Conservation (phyloP, 2,888 invertebrate genomes). For the Apodemia hepburni region DNA sequence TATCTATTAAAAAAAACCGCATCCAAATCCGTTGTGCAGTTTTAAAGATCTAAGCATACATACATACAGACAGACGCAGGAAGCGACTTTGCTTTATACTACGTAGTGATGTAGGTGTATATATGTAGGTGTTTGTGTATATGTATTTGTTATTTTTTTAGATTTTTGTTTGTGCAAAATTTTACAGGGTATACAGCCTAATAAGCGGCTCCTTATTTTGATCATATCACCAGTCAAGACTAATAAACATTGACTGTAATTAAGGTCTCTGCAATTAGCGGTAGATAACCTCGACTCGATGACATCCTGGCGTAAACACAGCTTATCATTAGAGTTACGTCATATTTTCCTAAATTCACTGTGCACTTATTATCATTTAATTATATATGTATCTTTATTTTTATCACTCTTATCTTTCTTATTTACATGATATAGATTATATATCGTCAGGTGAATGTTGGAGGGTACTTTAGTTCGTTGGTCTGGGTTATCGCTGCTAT, state of each 20-base stretch:
- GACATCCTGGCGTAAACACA: slow-evolving; percentile 10
- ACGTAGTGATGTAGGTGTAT: no score
- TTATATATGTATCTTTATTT: not conserved
- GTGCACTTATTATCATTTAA: slow-evolving; percentile 3
- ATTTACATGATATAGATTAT: not conserved
- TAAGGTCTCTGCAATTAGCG: slow-evolving; percentile 10
- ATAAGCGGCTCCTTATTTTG: not conserved
- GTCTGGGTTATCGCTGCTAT: not conserved
- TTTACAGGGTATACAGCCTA: slow-evolving; percentile 29
- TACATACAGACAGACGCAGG: no score
- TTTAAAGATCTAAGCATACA: no score
- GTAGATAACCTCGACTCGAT: slow-evolving; percentile 10
- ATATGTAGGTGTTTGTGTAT: no score
- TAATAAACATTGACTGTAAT: slow-evolving; percentile 9
- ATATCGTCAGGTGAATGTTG: not conserved
- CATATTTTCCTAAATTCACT: not conserved
- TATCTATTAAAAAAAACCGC: no score
- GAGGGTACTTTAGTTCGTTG: not conserved
- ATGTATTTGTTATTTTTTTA: no score
- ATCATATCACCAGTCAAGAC: not conserved
- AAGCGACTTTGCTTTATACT: no score
- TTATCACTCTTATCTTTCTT: not conserved
- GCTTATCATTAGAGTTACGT: slow-evolving; percentile 2
- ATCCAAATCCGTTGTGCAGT: no score
- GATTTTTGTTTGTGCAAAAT: no score